Conservation (phyloP, 2,113 vertebrate genomes). For the Peromyscus polionotus region DNA sequence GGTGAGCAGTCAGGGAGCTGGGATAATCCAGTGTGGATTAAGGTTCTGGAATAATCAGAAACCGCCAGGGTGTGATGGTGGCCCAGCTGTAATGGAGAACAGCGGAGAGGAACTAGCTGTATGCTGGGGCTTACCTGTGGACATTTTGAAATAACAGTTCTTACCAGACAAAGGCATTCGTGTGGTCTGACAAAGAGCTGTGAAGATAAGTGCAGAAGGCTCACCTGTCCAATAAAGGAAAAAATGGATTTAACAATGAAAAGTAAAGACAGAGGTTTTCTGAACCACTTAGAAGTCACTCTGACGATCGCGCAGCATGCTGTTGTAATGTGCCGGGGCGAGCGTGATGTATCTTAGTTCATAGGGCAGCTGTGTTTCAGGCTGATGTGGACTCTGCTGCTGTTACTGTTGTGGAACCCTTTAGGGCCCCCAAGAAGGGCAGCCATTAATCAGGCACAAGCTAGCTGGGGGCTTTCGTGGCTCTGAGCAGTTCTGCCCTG, state of each 20-base stretch:
- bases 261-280: constrained; percentile 51
- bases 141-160: constrained; percentile 51
- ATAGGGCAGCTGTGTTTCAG: constrained; percentile 77
- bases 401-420: constrained; percentile 81
- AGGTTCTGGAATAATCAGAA: constrained; percentile 55
- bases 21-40: constrained; percentile 41
- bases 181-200: constrained; percentile 61
- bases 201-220: constrained; percentile 25
- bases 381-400: constrained; percentile 73
- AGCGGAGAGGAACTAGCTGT: neutral
- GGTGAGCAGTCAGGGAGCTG: neutral
- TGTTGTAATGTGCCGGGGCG: constrained; percentile 58
- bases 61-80: neutral
- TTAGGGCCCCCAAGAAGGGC: constrained; percentile 76
- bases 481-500: constrained; percentile 66
- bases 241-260: constrained; percentile 66
- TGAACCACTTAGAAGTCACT: neutral
- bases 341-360: constrained; percentile 74
- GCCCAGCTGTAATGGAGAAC: neutral
- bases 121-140: neutral
- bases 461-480: constrained; percentile 24
- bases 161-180: constrained; percentile 51
- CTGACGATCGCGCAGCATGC: constrained; percentile 30
- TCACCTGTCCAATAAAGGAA: constrained; percentile 67
- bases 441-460: constrained; percentile 76